phyloP scores from a whole-genome alignment of 2,888 invertebrate species.

The Mythimna albipuncta region DNA sequence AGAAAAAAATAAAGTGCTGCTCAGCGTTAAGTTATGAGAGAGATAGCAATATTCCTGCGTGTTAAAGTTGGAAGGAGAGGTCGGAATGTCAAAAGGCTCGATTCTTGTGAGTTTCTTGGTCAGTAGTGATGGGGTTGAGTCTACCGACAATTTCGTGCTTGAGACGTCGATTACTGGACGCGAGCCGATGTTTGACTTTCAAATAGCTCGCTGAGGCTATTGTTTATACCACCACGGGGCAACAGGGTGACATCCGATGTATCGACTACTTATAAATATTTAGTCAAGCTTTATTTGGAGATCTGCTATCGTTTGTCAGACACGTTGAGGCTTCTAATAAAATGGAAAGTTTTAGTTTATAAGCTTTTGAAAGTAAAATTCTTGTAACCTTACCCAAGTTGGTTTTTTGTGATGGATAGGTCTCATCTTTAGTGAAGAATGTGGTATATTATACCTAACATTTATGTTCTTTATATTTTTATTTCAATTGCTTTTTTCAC shows the following conservation, averaged over 20 bases:
- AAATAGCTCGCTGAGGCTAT: conserved; percentile 76
- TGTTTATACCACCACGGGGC: conserved; percentile 79
- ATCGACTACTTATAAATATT: conserved; percentile 82
- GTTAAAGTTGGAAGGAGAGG: conserved; percentile 67
- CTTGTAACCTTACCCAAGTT: conserved; percentile 25
- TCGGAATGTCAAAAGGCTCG: conserved; percentile 70
- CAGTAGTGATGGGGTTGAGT: conserved; percentile 74
- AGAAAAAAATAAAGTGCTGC: conserved; percentile 76
- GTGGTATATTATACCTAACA: neutral
- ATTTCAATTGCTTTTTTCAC: conserved; percentile 36
- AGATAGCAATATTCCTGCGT: conserved; percentile 56
- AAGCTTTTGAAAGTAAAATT: conserved; percentile 56
- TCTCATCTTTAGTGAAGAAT: conserved; percentile 2
- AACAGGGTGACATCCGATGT: conserved; percentile 75
- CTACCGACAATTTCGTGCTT: conserved; percentile 79
- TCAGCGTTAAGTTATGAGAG: conserved; percentile 70
- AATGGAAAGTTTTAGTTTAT: conserved; percentile 63
- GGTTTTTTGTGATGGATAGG: conserved; percentile 10
- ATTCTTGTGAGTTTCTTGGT: conserved; percentile 73
- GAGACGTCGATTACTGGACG: conserved; percentile 83
- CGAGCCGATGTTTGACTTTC: conserved; percentile 81
- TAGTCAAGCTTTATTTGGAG: conserved; percentile 81
- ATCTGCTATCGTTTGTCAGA: conserved; percentile 78
- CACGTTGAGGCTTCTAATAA: conserved; percentile 71
- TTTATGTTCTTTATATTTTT: neutral